Percentiles rank a stretch among this genome's conserved stretches.
phyloP scores from a whole-genome alignment of 2,888 invertebrate species.

The Napeogenes sylphis region DNA sequence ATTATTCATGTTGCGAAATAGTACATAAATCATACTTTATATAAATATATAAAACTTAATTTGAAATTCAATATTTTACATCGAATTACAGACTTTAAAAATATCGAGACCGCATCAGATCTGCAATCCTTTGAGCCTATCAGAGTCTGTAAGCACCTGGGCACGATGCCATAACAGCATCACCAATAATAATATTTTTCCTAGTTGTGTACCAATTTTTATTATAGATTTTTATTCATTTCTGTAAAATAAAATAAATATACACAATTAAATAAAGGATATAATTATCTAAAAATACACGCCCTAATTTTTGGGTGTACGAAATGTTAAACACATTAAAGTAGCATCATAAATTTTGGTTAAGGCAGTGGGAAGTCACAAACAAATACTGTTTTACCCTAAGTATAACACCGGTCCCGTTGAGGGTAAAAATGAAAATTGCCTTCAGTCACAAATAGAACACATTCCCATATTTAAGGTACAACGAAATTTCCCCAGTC shows the following conservation, averaged over 20 bases:
- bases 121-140: conserved; percentile 4
- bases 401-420: not conserved
- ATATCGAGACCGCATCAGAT: not conserved
- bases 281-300: not conserved
- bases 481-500: conserved; percentile 7
- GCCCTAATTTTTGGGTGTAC: not conserved
- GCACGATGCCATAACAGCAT: conserved; percentile 2
- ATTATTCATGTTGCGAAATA: no score
- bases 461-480: conserved; percentile 26
- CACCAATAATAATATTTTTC: not conserved
- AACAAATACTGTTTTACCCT: not conserved
- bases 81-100: conserved; percentile 4
- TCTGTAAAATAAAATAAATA: not conserved
- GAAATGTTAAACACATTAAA: not conserved
- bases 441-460: not conserved
- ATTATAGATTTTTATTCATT: not conserved
- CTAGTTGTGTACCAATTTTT: not conserved
- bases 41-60: no score
- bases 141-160: conserved; percentile 1
- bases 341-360: not conserved
- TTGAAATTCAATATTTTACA: not conserved
- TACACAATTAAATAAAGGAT: no score
- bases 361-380: not conserved
- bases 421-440: not conserved
- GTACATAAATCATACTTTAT: no score